A percentile compares a stretch with the other conserved stretches of the same genome.
phyloP scores from a whole-genome alignment of 2,888 invertebrate genomes.

The Cephonodes hylas region DNA sequence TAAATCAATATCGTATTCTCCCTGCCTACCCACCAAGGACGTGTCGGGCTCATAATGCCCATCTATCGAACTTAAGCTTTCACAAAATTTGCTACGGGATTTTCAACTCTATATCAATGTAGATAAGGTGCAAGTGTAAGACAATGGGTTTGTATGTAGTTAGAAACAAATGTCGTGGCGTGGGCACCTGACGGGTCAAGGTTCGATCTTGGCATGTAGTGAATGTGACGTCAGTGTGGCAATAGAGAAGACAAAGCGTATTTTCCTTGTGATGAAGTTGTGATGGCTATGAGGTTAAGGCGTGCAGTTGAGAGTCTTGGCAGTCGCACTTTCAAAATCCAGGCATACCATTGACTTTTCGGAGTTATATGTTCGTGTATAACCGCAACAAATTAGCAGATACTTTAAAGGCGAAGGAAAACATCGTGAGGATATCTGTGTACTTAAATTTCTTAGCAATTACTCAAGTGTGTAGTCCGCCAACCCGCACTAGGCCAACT shows the following conservation, averaged over 20 bases:
- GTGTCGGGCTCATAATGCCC: conserved; percentile 9
- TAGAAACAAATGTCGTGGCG: conserved; percentile 7
- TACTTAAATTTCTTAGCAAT: no score
- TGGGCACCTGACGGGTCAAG: conserved; percentile 18
- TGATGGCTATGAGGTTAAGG: no score
- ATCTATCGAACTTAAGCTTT: conserved; percentile 8
- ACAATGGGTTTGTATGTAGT: not conserved
- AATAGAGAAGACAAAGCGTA: no score
- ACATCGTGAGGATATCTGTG: no score
- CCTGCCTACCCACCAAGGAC: conserved; percentile 15
- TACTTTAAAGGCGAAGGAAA: no score
- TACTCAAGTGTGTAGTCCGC: no score
- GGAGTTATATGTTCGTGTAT: no score
- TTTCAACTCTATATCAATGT: not conserved
- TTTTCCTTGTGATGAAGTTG: not conserved
- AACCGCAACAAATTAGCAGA: no score
- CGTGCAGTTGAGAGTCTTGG: no score
- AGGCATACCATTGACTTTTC: no score
- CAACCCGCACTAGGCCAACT: no score
- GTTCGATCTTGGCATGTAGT: conserved; percentile 11
- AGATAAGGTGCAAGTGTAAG: not conserved
- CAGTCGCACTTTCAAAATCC: not conserved
- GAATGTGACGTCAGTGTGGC: not conserved
- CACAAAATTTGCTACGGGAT: not conserved
- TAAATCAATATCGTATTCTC: conserved; percentile 9